A percentile compares a stretch with the other conserved stretches of the same genome.
Evolutionary conservation across 2,113 vertebrate species (phyloP).

Genomic region (Regulus satrapa): DNA sequence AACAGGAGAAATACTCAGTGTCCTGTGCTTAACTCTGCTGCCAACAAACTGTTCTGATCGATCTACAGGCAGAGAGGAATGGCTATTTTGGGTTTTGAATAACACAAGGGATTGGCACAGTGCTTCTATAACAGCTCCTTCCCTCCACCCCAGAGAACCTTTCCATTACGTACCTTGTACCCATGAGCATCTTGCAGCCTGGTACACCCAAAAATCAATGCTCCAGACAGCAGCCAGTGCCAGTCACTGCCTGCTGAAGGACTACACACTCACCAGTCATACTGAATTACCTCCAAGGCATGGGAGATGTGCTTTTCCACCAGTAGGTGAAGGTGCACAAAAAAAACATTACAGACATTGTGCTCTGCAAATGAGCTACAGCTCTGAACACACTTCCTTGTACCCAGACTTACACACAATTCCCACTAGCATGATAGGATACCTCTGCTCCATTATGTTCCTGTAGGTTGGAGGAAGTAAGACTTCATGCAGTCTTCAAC

Average conservation of each 20-base stretch:
- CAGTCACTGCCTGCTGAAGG: neutral
- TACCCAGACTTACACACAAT: neutral
- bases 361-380: neutral
- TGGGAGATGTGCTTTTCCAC: rapidly evolving
- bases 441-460: neutral
- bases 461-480: neutral
- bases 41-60: neutral
- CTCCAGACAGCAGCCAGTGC: neutral
- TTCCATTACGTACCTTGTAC: neutral
- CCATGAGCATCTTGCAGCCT: neutral
- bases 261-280: neutral
- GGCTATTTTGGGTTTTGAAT: neutral
- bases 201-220: neutral
- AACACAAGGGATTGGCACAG: neutral
- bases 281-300: neutral
- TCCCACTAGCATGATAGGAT: neutral
- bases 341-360: neutral
- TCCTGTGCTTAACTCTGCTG: neutral
- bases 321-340: neutral
- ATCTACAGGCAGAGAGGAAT: neutral
- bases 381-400: neutral
- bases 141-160: neutral
- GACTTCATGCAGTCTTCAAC: neutral
- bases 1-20: slow-evolving; percentile 3
- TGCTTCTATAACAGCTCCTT: neutral